Evolutionary conservation across 2,113 vertebrate genomes (phyloP).

Genomic region (Mirza zaza): DNA sequence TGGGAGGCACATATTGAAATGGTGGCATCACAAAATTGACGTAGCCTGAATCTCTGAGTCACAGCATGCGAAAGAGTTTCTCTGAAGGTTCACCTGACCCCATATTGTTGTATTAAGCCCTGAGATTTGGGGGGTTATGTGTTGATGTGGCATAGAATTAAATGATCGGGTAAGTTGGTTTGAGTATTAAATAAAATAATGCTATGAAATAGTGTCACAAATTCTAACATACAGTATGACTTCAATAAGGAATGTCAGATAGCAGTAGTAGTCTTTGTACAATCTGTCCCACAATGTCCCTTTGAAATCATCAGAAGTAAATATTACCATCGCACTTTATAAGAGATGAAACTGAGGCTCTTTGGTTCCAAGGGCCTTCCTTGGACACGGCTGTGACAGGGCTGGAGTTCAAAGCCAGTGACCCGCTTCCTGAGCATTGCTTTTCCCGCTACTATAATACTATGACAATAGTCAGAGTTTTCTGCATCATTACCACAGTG

Average conservation of each 20-base stretch:
- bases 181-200: background rate
- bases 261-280: rapidly evolving
- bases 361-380: background rate
- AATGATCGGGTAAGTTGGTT: background rate
- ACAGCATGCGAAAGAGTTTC: background rate
- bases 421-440: background rate
- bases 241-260: background rate
- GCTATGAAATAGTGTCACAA: background rate
- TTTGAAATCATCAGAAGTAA: background rate
- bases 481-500: background rate
- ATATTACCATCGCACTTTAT: background rate
- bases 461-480: background rate
- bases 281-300: too few species aligned
- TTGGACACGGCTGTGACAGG: background rate
- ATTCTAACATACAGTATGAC: background rate
- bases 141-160: background rate
- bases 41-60: background rate
- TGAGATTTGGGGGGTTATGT: background rate
- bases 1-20: background rate
- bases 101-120: background rate
- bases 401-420: background rate
- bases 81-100: background rate
- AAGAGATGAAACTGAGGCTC: background rate
- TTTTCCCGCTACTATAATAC: background rate
- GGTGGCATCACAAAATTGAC: background rate